phyloP scores from a whole-genome alignment of 2,797 vertebrate genomes.

The Megaceryle alcyon region DNA sequence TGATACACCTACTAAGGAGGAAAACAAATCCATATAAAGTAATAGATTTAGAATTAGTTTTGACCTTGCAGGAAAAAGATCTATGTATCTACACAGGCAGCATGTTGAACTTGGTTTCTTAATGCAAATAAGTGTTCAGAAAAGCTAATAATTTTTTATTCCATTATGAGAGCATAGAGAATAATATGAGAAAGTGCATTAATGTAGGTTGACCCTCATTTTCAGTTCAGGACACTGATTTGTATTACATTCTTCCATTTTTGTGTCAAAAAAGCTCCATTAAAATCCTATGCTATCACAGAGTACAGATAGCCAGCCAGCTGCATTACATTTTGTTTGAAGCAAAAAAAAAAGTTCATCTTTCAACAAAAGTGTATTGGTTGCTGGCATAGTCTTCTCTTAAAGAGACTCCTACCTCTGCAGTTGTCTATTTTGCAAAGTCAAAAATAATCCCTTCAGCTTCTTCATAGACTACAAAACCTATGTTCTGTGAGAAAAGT shows the following conservation, averaged over 20 bases:
- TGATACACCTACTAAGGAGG: background rate
- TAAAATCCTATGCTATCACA: background rate
- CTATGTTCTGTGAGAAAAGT: background rate
- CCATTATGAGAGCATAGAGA: background rate
- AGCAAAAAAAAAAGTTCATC: background rate
- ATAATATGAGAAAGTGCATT: background rate
- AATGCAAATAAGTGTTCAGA: background rate
- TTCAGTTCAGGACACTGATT: background rate
- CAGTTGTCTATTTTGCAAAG: background rate
- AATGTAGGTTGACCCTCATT: background rate
- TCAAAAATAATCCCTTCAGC: background rate
- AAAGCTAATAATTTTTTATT: background rate
- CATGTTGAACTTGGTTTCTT: background rate
- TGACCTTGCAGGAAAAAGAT: background rate
- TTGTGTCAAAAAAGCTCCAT: background rate
- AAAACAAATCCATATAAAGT: background rate
- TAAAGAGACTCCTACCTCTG: background rate
- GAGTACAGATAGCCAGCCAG: fast-evolving
- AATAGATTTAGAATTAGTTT: background rate
- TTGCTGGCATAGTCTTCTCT: background rate
- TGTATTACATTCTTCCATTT: background rate
- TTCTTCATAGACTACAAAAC: background rate
- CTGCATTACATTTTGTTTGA: background rate
- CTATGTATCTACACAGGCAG: background rate
- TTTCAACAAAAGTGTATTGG: background rate